Conservation (phyloP, 1,140 invertebrate genomes). For the Phymastichus coffea region DNA sequence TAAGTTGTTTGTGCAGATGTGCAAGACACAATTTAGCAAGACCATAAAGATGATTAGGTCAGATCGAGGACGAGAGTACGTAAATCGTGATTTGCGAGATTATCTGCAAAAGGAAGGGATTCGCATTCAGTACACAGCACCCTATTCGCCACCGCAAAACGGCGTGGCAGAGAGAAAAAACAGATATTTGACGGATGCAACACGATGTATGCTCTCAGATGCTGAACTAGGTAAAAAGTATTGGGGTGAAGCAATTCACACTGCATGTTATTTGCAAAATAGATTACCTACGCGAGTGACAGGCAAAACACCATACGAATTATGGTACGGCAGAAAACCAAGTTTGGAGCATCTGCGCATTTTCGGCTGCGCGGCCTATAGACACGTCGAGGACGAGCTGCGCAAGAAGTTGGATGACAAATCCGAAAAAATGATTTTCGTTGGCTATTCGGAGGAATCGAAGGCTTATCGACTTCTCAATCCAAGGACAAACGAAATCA, state of each 20-base stretch:
- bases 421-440: too few relatives aligned
- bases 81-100: not conserved
- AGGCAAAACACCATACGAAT: not conserved
- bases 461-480: too few relatives aligned
- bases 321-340: not conserved
- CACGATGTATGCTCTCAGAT: not conserved
- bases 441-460: too few relatives aligned
- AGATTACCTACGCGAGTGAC: not conserved
- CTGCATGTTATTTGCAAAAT: too few relatives aligned
- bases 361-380: too few relatives aligned
- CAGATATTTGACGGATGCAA: too few relatives aligned
- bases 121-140: too few relatives aligned
- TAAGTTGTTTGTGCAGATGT: not conserved
- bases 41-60: not conserved
- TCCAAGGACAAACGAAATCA: not conserved
- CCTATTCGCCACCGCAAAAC: too few relatives aligned
- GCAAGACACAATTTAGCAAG: not conserved
- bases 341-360: not conserved
- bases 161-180: too few relatives aligned
- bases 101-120: too few relatives aligned
- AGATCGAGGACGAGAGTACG: not conserved
- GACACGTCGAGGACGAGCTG: not conserved
- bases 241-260: too few relatives aligned
- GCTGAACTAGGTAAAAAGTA: not conserved
- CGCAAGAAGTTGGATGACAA: not conserved